Base-by-base conservation (phyloP, 2,797 vertebrate species). In the Oryzias sinensis region DNA sequence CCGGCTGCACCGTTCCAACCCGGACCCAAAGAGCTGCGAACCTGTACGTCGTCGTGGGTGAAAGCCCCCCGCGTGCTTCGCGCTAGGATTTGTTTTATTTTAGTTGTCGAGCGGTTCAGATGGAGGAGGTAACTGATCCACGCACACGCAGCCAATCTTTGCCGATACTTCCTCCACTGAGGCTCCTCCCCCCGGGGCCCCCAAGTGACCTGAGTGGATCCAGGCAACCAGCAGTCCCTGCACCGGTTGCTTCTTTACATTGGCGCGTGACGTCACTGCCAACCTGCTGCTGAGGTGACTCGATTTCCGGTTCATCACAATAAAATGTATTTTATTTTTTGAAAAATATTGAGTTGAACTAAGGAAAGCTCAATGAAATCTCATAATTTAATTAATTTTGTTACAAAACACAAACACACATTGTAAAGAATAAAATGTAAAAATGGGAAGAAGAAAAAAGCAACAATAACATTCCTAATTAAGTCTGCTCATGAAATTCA, bases 111-210 rank as follows among this genome's bases (percentile, higher is more conserved):
- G 78, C 80, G 82, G 66, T 81, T 80, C 4, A 76, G 57, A 58
- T 64, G 71, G 77, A 86, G 71, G 76, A 88, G 75, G 75, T 80
- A 76, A 80, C 59, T 54, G 59, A 56, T 76, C 43, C 62, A 67
- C 53, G 62, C 67, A 74, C 52, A 60, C 77, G 70, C 78, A 81
- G 75, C 75, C 76, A 80, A 67, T 82, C 87, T 79, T 68, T 57
- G 82, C 62, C 81, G 79, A 87, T 74, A 91, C 90, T 92, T 92
- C 91, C 91, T 92, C 78, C 82, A 83, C 70, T 65, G 77, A 88
- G 79, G 86, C 90, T 90, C 88, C 90, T 16, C 54, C 49, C 47
- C 49, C 63, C 51, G 64, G 48, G 27, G 27, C 27, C 27, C 27
- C 68, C 80, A 70, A 85, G 82, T 29, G 27, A 81, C 48, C 78